phyloP scores from a whole-genome alignment of 2,113 vertebrate species.

The Amazona guildingii region DNA sequence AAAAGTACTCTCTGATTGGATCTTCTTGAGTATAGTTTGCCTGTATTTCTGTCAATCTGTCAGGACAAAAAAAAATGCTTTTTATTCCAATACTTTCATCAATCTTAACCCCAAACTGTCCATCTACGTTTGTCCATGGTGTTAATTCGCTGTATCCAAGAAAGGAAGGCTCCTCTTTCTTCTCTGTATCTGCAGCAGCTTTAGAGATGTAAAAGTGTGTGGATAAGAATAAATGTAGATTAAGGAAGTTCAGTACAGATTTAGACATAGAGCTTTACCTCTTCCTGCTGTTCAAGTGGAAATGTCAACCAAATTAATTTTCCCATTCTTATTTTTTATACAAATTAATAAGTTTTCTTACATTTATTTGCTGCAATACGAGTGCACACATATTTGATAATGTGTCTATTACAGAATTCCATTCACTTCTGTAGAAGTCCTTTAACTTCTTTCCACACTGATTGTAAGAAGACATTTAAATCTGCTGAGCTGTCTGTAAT shows the following conservation, averaged over 20 bases:
- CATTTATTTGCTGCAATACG: not conserved
- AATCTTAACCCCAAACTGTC: not conserved
- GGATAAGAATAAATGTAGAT: not conserved
- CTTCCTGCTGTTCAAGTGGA: not conserved
- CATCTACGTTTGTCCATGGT: not conserved
- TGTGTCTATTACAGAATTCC: not conserved
- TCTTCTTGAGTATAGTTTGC: not conserved
- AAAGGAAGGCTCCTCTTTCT: not conserved
- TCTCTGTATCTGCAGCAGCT: not conserved
- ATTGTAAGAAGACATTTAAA: not conserved
- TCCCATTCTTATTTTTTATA: not conserved
- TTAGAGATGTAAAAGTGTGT: not conserved
- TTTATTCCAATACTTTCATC: not conserved
- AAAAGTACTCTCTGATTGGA: not conserved
- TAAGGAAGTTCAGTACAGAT: not conserved
- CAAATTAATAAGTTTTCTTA: not conserved
- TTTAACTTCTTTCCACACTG: not conserved
- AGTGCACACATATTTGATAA: not conserved
- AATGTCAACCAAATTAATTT: not conserved
- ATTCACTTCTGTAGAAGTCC: not conserved
- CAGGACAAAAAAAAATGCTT: not conserved
- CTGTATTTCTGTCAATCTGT: not conserved
- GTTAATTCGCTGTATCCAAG: not conserved
- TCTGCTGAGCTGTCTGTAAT: not conserved
- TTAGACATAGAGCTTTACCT: not conserved